Evolutionary conservation across 2,113 vertebrate genomes (phyloP), one percentile per base, ranked within the genome.

Genomic region (Phasianus colchicus): DNA sequence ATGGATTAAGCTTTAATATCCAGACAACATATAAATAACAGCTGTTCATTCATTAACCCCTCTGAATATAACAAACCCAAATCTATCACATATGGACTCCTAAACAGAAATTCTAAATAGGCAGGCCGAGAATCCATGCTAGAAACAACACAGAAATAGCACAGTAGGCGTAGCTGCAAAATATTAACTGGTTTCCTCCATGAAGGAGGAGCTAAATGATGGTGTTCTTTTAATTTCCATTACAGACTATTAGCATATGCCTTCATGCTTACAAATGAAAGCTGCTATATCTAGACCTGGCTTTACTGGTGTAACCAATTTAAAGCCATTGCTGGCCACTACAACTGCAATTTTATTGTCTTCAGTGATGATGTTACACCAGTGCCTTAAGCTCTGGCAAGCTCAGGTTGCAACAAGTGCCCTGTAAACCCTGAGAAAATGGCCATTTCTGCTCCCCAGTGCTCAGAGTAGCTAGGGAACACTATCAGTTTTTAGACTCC

Each of bases 1-100:
- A 74, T 60, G 63, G 86, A 93, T 88, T 81, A 81, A 88, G 70
- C 63, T 86, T 88, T 88, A 93, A 88, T 60, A 92, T 67, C 43
- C 47, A 88, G 83, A 67, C 34, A 88, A 67, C 0, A 0, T 50
- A 88, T 71, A 81, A 90, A 85, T 60, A 94, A 65, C 22, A 91
- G 48, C 55, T 57, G 40, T 88, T 89, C 48, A 57, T 74, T 95
- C 48, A 60, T 74, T 95, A 76, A 94, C 12, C 14, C 34, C 10
- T 77, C 43, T 0, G 0, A 61, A 57, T 38, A 24, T 79, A 79
- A 81, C 52, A 72, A 91, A 67, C 9, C 20, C 71, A 50, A 83
- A 45, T 10, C 0, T 30, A 47, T 55, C 25, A 89, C 3, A 2
- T 67, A 57, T 30, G 19, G 78, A 79, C 70, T 76, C 66, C 42